phyloP scores from a whole-genome alignment of 2,797 vertebrate genomes.

The Capromys pilorides region DNA sequence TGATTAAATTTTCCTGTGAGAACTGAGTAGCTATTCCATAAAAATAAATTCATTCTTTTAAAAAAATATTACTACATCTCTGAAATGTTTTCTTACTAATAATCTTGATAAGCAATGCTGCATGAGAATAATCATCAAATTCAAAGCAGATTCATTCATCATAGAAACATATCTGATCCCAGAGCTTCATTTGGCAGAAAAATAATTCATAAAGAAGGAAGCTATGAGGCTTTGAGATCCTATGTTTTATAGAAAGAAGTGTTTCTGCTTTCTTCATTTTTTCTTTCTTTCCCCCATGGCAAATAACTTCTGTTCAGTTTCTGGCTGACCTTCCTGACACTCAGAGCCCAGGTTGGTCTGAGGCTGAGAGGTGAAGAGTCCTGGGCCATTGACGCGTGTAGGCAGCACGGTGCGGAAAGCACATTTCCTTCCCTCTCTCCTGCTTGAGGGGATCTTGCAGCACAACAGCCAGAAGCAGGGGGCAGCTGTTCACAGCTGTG shows the following conservation, averaged over 20 bases:
- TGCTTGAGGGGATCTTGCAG: not conserved
- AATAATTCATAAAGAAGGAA: conserved; percentile 37
- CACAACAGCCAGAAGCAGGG: no score
- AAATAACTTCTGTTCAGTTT: not conserved
- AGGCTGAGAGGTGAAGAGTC: not conserved
- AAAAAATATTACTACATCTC: conserved; percentile 8
- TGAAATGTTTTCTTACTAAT: conserved; percentile 59
- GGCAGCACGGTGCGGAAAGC: not conserved
- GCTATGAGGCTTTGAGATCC: not conserved
- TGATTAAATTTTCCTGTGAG: conserved; percentile 54
- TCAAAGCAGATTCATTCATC: conserved; percentile 65
- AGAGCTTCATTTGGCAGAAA: conserved; percentile 48
- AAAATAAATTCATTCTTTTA: not conserved
- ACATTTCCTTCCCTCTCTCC: not conserved
- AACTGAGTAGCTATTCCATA: not conserved
- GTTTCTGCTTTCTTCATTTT: conserved; percentile 33
- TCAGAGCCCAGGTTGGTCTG: not conserved
- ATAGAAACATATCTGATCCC: conserved; percentile 63
- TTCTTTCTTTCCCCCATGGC: no score
- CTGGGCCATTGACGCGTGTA: not conserved
- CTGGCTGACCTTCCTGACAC: no score
- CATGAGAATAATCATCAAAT: conserved; percentile 74
- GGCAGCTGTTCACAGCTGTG: not conserved
- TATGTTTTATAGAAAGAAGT: conserved; percentile 36
- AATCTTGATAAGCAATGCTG: conserved; percentile 43